Evolutionary conservation across 2,797 vertebrate genomes (phyloP).

Genomic region (Helostoma temminkii): DNA sequence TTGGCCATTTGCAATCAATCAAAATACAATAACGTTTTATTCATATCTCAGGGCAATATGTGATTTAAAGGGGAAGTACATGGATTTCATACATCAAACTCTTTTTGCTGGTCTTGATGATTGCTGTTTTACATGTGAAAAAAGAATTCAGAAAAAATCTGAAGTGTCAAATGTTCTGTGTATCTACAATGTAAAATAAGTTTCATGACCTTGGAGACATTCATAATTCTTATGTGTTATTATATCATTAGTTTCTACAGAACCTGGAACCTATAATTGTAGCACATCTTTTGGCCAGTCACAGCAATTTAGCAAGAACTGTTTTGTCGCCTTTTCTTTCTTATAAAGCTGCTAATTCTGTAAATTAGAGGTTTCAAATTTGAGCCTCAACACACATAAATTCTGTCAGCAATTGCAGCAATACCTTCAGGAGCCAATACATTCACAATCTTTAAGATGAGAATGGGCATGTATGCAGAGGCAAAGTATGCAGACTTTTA

Average conservation of each 20-base stretch:
- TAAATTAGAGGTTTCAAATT: background rate
- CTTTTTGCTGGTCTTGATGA: background rate
- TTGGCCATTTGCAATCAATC: constrained; percentile 5
- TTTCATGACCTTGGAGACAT: too few relatives aligned
- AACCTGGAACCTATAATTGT: background rate
- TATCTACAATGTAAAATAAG: too few relatives aligned
- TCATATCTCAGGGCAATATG: background rate
- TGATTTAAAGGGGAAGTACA: background rate
- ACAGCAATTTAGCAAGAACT: too few relatives aligned
- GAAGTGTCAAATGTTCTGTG: too few relatives aligned
- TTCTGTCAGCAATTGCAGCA: background rate
- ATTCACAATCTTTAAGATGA: too few relatives aligned
- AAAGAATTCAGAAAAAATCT: too few relatives aligned
- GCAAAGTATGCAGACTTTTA: too few relatives aligned
- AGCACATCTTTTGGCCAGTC: background rate
- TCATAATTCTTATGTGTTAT: too few relatives aligned
- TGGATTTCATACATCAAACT: background rate
- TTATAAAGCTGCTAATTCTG: background rate
- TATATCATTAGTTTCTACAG: background rate
- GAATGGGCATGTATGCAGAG: too few relatives aligned
- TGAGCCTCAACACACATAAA: background rate
- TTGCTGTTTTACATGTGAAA: too few relatives aligned
- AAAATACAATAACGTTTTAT: background rate
- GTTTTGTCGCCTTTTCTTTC: background rate
- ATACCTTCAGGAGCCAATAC: background rate